These are phyloP conservation scores for Pammene aurita DNA, from an alignment of 2,888 invertebrate genomes.

Conservation along the genomic window DNA sequence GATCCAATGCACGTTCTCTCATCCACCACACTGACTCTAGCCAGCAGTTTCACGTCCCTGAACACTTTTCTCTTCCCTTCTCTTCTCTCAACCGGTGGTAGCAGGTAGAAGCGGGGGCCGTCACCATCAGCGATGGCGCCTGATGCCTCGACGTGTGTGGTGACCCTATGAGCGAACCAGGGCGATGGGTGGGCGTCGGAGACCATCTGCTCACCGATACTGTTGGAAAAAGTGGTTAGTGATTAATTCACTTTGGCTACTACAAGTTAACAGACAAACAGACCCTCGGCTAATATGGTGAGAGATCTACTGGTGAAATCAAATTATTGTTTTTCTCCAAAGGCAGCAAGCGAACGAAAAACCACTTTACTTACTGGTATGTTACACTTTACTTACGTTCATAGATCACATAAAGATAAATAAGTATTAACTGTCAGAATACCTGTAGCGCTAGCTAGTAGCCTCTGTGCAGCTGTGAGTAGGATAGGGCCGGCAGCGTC, in stretches of 20 bases:
- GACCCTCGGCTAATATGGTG: neutral
- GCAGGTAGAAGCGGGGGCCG: slow-evolving; percentile 52
- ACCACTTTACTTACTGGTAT: too few species aligned
- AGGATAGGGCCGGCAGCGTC: too few species aligned
- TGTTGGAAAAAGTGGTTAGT: slow-evolving; percentile 51
- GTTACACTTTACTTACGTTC: too few species aligned
- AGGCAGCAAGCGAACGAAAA: too few species aligned
- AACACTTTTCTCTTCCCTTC: slow-evolving; percentile 47
- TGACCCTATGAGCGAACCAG: slow-evolving; percentile 67
- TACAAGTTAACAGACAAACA: neutral
- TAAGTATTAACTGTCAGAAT: too few species aligned
- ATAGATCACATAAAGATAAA: too few species aligned
- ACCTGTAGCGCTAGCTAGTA: too few species aligned
- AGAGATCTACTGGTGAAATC: too few species aligned
- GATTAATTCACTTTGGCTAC: too few species aligned
- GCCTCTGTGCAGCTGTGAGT: too few species aligned
- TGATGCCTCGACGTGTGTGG: slow-evolving; percentile 55
- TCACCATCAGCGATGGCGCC: slow-evolving; percentile 63
- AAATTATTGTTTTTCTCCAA: too few species aligned
- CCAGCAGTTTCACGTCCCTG: slow-evolving; percentile 63
- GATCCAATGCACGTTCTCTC: slow-evolving; percentile 70
- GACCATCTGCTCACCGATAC: slow-evolving; percentile 74
- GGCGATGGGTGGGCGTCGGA: slow-evolving; percentile 68
- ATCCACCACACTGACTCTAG: slow-evolving; percentile 68
- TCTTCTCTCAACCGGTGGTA: slow-evolving; percentile 60